Conservation (phyloP, 2,113 vertebrate species). For the Agapornis roseicollis region DNA sequence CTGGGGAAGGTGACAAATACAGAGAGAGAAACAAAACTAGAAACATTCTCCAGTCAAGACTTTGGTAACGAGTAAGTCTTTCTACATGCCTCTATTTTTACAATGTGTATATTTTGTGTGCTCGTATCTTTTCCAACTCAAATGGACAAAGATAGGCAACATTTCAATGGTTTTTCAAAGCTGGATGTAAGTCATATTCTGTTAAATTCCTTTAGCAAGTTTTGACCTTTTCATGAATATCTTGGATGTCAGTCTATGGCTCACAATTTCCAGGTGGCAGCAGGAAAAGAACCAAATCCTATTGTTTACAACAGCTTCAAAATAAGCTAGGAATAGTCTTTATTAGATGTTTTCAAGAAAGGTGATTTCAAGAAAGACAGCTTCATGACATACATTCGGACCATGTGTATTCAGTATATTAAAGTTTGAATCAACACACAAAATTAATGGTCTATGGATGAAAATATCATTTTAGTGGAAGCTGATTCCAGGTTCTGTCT, state of each 20-base stretch:
- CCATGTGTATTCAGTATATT: fast-evolving
- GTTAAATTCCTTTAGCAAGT: not conserved
- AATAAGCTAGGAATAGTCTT: not conserved
- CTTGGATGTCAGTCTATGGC: not conserved
- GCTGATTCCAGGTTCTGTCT: not conserved
- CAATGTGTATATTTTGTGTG: not conserved
- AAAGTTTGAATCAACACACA: not conserved
- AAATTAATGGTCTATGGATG: not conserved
- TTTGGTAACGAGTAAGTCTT: not conserved
- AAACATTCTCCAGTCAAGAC: not conserved
- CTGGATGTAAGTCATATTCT: not conserved
- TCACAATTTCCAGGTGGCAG: not conserved
- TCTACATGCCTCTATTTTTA: not conserved
- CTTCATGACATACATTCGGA: fast-evolving
- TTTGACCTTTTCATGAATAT: not conserved
- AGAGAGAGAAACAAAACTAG: not conserved
- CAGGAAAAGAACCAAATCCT: not conserved
- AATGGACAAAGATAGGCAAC: not conserved
- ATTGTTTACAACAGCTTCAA: not conserved
- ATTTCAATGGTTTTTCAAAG: not conserved
- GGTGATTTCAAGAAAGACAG: not conserved
- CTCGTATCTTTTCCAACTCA: not conserved
- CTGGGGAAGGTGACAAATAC: not conserved
- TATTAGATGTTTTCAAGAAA: not conserved
- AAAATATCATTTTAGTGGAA: not conserved